Conservation (phyloP, 2,113 vertebrate species). For the Tilapia sparmanii region DNA sequence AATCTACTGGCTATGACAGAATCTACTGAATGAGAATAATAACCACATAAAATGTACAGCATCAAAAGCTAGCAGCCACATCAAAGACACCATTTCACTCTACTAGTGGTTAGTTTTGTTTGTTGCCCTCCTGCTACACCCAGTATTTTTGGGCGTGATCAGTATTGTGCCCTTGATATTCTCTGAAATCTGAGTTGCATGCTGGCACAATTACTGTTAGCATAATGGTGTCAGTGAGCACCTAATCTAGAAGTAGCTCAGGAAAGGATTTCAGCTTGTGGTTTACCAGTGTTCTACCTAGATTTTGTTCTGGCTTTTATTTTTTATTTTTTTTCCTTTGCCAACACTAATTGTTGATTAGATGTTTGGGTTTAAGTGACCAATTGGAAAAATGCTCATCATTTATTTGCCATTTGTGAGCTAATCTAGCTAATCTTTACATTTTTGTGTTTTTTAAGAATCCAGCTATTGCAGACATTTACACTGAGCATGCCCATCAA, state of each 20-base stretch:
- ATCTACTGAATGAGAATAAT: neutral
- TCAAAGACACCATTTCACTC: neutral
- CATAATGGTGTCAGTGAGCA: neutral
- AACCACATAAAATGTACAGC: neutral
- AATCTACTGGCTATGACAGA: neutral
- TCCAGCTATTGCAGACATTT: slow-evolving; percentile 91
- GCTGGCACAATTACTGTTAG: neutral
- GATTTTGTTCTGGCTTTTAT: neutral
- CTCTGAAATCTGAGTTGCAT: neutral
- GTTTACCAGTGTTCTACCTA: neutral
- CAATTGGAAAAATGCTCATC: neutral
- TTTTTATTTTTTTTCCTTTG: neutral
- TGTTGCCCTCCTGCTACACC: neutral
- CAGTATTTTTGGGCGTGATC: neutral
- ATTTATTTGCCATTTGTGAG: neutral
- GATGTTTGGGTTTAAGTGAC: neutral
- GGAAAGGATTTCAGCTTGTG: neutral
- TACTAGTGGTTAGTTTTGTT: neutral
- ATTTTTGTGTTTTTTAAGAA: slow-evolving; percentile 69
- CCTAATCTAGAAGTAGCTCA: neutral
- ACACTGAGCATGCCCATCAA: slow-evolving; percentile 91
- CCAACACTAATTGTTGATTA: neutral
- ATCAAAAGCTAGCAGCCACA: neutral
- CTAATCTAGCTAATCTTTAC: neutral
- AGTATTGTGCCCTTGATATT: neutral